Conservation (phyloP, 2,888 invertebrate genomes). For the Luffia ferchaultella region DNA sequence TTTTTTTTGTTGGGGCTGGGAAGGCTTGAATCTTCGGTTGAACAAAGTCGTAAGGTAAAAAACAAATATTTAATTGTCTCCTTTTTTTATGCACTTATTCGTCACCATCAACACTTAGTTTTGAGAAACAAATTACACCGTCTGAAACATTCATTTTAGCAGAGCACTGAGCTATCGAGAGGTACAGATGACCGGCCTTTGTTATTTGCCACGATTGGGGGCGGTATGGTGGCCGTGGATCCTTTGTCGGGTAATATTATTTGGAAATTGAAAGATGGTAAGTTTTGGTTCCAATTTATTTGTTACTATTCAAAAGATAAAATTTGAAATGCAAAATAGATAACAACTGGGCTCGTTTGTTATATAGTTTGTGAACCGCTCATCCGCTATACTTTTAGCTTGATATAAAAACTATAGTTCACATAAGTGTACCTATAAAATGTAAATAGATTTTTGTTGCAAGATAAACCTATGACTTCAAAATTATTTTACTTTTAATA, state of each 20-base stretch:
- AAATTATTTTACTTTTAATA: too few relatives aligned
- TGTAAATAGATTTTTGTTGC: too few relatives aligned
- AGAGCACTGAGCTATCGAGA: constrained; percentile 71
- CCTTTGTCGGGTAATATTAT: constrained; percentile 83
- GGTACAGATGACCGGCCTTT: constrained; percentile 76
- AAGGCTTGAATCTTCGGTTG: background rate
- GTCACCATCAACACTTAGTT: background rate
- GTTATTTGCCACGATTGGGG: constrained; percentile 92
- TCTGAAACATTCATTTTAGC: constrained; percentile 40
- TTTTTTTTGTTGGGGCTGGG: background rate
- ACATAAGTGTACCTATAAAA: too few relatives aligned
- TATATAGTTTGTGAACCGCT: constrained; percentile 1
- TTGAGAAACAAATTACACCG: background rate
- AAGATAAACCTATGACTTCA: too few relatives aligned
- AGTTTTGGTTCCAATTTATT: constrained; percentile 22
- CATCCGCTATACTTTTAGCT: background rate
- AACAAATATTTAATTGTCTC: background rate
- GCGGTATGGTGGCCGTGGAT: constrained; percentile 90
- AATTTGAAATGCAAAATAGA: constrained; percentile 9
- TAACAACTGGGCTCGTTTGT: constrained; percentile 1
- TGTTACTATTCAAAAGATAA: constrained; percentile 10
- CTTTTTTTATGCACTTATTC: background rate
- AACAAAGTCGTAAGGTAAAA: background rate
- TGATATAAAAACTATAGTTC: too few relatives aligned
- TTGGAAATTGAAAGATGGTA: constrained; percentile 94